Percentiles rank a stretch among this genome's conserved stretches.
Conservation (phyloP, 2,888 invertebrate genomes). For the Agriopis marginaria region DNA sequence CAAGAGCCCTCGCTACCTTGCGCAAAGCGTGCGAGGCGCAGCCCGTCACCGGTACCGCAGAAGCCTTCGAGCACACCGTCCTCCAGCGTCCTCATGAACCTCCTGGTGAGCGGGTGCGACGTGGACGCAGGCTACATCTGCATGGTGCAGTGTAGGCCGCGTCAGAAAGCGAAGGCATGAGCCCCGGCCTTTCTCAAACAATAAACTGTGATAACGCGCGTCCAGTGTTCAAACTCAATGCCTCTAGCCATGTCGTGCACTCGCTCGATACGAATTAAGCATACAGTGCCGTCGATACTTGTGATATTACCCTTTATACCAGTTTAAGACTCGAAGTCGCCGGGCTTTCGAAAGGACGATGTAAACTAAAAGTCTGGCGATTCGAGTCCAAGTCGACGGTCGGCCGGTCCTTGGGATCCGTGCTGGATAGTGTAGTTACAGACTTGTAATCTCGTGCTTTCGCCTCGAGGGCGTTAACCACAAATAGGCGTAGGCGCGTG, state of each 20-base stretch:
- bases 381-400: constrained; percentile 46
- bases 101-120: constrained; percentile 98
- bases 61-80: constrained; percentile 79
- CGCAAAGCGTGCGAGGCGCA: constrained; percentile 76
- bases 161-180: constrained; percentile 80
- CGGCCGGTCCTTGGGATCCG: constrained; percentile 56
- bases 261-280: constrained; percentile 64
- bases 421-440: constrained; percentile 62
- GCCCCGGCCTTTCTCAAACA: constrained; percentile 50
- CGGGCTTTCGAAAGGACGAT: constrained; percentile 49
- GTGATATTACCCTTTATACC: constrained; percentile 71
- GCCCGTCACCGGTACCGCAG: constrained; percentile 68
- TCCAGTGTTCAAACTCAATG: constrained; percentile 78
- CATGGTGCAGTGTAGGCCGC: constrained; percentile 90
- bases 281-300: constrained; percentile 74
- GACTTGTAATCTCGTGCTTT: constrained; percentile 70
- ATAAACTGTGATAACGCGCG: constrained; percentile 83
- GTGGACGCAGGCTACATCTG: constrained; percentile 97
- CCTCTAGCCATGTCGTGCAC: constrained; percentile 58
- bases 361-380: constrained; percentile 64
- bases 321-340: constrained; percentile 60
- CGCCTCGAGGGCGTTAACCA: constrained; percentile 59
- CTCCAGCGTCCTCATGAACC: constrained; percentile 96
- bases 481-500: constrained; percentile 59
- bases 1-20: constrained; percentile 72